phyloP scores from a whole-genome alignment of 64 coral and sea anemone genomes.

The Acropora yongei region DNA sequence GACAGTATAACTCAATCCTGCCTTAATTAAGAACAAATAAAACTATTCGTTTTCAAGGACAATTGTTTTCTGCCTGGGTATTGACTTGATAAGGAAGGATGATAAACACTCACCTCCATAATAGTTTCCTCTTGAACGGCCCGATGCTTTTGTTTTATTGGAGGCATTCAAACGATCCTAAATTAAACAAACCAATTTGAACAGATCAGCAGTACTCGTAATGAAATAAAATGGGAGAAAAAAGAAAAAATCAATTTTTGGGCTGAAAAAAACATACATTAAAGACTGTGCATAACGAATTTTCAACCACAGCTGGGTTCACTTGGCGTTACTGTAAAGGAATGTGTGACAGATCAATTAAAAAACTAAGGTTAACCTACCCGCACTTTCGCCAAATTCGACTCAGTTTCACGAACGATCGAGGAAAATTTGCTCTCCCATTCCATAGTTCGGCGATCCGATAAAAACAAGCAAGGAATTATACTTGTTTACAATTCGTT shows the following conservation, averaged over 20 bases:
- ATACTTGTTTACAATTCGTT: not conserved
- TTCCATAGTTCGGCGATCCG: slow-evolving; percentile 47
- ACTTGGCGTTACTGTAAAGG: slow-evolving; percentile 16
- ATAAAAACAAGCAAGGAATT: not conserved
- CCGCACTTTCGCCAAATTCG: slow-evolving; percentile 85
- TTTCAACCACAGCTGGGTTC: too few relatives aligned
- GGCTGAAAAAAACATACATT: not conserved
- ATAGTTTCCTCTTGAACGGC: slow-evolving; percentile 37
- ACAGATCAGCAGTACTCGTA: not conserved
- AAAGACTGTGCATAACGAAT: not conserved
- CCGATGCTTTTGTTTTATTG: slow-evolving; percentile 27
- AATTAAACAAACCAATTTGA: slow-evolving; percentile 12
- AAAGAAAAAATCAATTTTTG: not conserved
- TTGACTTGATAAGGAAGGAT: not conserved
- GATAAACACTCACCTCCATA: slow-evolving; percentile 25
- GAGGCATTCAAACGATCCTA: slow-evolving; percentile 20
- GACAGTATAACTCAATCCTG: too few relatives aligned
- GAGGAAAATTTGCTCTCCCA: slow-evolving; percentile 93
- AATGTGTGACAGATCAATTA: slow-evolving; percentile 25
- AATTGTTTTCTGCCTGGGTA: too few relatives aligned
- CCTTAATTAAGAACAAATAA: too few relatives aligned
- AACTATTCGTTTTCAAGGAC: too few relatives aligned
- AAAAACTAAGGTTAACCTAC: slow-evolving; percentile 41
- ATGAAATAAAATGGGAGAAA: not conserved
- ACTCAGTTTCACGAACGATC: slow-evolving; percentile 91